Base-by-base conservation (phyloP, 2,888 invertebrate genomes). In the Phoronis australis region DNA sequence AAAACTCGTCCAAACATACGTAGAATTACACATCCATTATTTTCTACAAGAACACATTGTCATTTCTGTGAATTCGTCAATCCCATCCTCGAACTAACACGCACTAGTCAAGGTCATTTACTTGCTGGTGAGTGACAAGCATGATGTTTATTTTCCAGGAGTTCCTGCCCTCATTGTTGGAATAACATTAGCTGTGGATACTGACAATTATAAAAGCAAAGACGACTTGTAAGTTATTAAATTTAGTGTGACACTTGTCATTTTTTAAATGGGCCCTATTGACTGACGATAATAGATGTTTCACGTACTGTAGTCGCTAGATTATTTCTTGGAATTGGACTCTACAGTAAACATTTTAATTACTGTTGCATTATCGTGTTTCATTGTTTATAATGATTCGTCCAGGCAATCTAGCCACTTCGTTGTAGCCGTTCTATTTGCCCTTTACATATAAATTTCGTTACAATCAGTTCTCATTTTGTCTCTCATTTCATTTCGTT, bases 101-200 rank as follows among this genome's bases (percentile, higher is more conserved):
- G 9, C 35, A 15, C 9, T 35, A 9, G 9, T 40, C 40, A 40
- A 18, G 9, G n/a, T 40, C 18, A 40, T 18, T 40, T 18, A 15
- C 40, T 40, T 20, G 35, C 15, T 35, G 46, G 52, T 52, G n/a
- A 18, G 22, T 37, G 39, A 23, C 21, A 37, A 18, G 18, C 24
- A 3, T n/a, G n/a, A 21, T 46, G 23, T 18, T 47, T 42, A 18
- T 61, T 57, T 52, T 62, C 1, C 58, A 73, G 80, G 81, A 24
- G 44, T 73, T 9, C 80, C 80, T 3, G 52, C 77, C 2, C 27
- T 79, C 12, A 61, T 79, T n/a, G 79, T 80, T 6, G 65, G 58
- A 15, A 61, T 73, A n/a, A 76, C 77, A 21, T 63, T 71, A 21
- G 65, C 63, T 1, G 56, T 75, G 15, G 67, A 74, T 52, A 48